These are phyloP conservation scores for Microhierax caerulescens DNA, from an alignment of 2,797 vertebrate genomes.

Conservation along the genomic window DNA sequence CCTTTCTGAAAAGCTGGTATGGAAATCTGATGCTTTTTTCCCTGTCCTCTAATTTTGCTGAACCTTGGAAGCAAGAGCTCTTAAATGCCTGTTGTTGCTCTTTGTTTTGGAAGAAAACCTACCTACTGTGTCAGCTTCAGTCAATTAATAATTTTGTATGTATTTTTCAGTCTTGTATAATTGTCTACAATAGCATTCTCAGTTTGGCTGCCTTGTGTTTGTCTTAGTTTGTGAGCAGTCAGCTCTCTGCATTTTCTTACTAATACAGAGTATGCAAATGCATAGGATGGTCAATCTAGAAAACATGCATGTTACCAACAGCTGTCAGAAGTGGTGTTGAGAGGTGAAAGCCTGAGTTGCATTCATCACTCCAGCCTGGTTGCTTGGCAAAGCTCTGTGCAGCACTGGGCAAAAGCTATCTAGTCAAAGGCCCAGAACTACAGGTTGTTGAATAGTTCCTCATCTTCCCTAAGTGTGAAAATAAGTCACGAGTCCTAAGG, in stretches of 20 bases:
- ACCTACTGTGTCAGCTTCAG: neutral
- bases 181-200: neutral
- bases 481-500: too few species aligned
- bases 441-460: too few species aligned
- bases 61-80: neutral
- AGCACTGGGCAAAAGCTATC: too few species aligned
- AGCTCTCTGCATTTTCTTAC: neutral
- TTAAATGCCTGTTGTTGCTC: neutral
- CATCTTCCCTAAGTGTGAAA: neutral
- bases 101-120: neutral
- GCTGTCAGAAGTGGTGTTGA: too few species aligned
- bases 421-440: neutral
- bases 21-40: neutral
- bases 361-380: too few species aligned
- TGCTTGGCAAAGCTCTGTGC: too few species aligned
- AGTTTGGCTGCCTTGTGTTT: neutral
- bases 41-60: neutral
- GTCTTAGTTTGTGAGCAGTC: neutral
- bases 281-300: neutral
- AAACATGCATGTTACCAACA: fast-evolving
- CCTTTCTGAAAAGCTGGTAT: neutral
- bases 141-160: neutral
- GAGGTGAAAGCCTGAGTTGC: neutral
- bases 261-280: neutral
- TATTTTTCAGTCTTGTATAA: neutral